Conservation (phyloP, 2,797 vertebrate species). For the Podarcis siculus region DNA sequence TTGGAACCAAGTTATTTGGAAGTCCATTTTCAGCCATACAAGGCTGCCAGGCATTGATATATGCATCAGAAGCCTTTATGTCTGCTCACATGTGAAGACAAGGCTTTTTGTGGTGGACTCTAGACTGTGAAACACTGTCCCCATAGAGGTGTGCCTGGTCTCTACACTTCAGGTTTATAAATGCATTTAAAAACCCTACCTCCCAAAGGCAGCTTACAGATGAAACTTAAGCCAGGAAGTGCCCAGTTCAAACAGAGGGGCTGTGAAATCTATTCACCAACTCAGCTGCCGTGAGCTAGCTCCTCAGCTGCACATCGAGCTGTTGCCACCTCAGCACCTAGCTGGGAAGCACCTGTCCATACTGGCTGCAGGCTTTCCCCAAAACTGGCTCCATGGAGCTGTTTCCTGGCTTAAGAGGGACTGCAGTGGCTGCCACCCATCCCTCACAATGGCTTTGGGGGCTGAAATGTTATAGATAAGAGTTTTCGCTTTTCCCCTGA, state of each 20-base stretch:
- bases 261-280: background rate
- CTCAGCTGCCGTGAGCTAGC: background rate
- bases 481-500: background rate
- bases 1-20: too few species aligned
- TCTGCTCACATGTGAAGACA: too few species aligned
- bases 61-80: too few species aligned
- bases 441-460: too few species aligned
- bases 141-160: background rate
- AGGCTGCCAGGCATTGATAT: too few species aligned
- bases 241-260: background rate
- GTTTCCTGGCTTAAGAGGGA: background rate
- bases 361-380: background rate
- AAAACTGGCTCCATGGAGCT: background rate
- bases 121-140: background rate
- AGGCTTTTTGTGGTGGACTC: background rate
- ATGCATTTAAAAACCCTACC: background rate
- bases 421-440: background rate
- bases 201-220: too few species aligned
- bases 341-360: background rate
- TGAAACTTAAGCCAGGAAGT: background rate
- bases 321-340: background rate
- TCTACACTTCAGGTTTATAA: background rate
- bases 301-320: background rate
- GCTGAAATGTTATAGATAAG: background rate
- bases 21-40: too few species aligned